Evolutionary conservation across 2,797 vertebrate species (phyloP).

Genomic region (Smutsia gigantea): DNA sequence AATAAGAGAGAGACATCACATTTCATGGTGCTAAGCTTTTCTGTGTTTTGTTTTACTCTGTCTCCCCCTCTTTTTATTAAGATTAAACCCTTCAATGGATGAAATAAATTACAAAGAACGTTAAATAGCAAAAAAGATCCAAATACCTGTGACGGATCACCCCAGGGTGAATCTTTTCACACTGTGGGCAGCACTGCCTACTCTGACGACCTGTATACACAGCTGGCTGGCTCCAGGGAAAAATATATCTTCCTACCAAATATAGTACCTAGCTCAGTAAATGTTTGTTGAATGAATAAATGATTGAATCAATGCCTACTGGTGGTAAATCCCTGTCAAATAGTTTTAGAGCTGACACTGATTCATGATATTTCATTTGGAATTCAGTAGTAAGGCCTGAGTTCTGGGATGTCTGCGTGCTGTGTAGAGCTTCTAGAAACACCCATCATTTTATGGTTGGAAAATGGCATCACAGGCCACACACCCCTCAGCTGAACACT

Average conservation of each 20-base stretch:
- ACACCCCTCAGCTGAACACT: neutral
- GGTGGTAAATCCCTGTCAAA: neutral
- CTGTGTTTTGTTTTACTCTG: conserved; percentile 58
- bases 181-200: neutral
- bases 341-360: neutral
- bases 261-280: neutral
- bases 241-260: neutral
- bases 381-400: neutral
- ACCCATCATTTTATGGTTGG: neutral
- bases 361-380: neutral
- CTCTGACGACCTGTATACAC: neutral
- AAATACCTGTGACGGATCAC: neutral
- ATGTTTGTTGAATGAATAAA: conserved; percentile 35
- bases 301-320: neutral
- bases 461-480: neutral
- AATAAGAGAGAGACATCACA: conserved; percentile 79
- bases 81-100: conserved; percentile 63
- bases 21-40: conserved; percentile 53
- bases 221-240: neutral
- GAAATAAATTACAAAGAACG: conserved; percentile 65
- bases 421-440: neutral
- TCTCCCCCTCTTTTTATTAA: conserved; percentile 46
- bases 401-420: neutral
- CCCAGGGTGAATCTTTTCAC: neutral
- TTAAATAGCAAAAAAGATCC: conserved; percentile 34